phyloP scores from a whole-genome alignment of 64 coral and sea anemone genomes.

The Stylophora pistillata region DNA sequence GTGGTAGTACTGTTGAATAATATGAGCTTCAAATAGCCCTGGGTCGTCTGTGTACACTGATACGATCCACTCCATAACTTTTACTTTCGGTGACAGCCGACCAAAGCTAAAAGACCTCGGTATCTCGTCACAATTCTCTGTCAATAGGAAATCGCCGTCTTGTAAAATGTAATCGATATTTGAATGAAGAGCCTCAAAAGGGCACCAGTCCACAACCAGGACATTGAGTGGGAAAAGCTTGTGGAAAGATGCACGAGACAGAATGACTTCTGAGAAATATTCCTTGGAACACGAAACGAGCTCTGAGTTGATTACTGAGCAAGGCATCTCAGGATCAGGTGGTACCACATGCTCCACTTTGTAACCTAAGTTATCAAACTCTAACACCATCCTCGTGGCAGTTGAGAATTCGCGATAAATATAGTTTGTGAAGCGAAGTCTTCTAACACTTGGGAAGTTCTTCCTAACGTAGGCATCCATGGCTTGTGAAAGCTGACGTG shows the following conservation, averaged over 20 bases:
- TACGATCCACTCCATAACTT: not conserved
- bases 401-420: not conserved
- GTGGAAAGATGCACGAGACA: not conserved
- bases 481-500: not conserved
- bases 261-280: slow-evolving; percentile 28
- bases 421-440: not conserved
- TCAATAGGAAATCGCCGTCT: slow-evolving; percentile 10
- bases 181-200: slow-evolving; percentile 14
- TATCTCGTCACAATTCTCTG: not conserved
- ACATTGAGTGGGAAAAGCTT: slow-evolving; percentile 13
- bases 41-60: slow-evolving; percentile 9
- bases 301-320: no score
- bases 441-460: not conserved
- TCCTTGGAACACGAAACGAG: not conserved
- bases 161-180: slow-evolving; percentile 42
- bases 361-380: no score
- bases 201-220: not conserved
- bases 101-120: slow-evolving; percentile 35
- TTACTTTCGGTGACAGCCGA: not conserved
- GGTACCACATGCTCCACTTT: no score
- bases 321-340: no score
- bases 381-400: no score
- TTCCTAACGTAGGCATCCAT: not conserved
- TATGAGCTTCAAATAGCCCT: not conserved
- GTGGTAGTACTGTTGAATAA: no score